These are phyloP conservation scores for Hoplodrina blanda DNA, from an alignment of 2,888 invertebrate species.

Conservation along the genomic window DNA sequence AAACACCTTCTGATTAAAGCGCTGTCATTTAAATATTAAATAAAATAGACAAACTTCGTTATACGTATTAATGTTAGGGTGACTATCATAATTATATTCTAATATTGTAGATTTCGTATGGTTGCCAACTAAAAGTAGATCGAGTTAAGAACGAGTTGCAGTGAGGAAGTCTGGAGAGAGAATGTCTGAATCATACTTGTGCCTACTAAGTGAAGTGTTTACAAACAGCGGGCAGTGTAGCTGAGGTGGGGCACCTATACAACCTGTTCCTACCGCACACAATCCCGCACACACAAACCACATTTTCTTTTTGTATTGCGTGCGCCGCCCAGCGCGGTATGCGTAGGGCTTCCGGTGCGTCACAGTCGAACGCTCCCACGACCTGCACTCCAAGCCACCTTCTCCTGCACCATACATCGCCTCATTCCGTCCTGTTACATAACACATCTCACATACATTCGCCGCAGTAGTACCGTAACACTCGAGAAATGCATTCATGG, in stretches of 20 bases:
- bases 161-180: neutral
- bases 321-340: conserved; percentile 59
- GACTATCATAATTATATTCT: too few species aligned
- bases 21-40: too few species aligned
- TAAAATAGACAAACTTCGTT: too few species aligned
- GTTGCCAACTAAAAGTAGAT: too few species aligned
- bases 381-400: conserved; percentile 42
- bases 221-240: conserved; percentile 20
- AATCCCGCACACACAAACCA: neutral
- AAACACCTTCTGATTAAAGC: neutral
- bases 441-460: conserved; percentile 7
- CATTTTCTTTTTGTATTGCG: conserved; percentile 49
- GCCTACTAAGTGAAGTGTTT: conserved; percentile 23
- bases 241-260: conserved; percentile 26
- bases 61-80: too few species aligned
- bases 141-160: neutral
- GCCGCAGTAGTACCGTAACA: conserved; percentile 49
- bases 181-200: conserved; percentile 3
- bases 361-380: conserved; percentile 64
- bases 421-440: conserved; percentile 6
- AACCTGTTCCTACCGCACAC: conserved; percentile 27
- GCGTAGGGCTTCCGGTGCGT: conserved; percentile 69
- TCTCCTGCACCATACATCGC: conserved; percentile 56
- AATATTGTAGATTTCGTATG: too few species aligned
- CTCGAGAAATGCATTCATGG: conserved; percentile 64